These are phyloP conservation scores for Tapirus terrestris DNA, from an alignment of 2,113 vertebrate genomes.

Conservation along the genomic window DNA sequence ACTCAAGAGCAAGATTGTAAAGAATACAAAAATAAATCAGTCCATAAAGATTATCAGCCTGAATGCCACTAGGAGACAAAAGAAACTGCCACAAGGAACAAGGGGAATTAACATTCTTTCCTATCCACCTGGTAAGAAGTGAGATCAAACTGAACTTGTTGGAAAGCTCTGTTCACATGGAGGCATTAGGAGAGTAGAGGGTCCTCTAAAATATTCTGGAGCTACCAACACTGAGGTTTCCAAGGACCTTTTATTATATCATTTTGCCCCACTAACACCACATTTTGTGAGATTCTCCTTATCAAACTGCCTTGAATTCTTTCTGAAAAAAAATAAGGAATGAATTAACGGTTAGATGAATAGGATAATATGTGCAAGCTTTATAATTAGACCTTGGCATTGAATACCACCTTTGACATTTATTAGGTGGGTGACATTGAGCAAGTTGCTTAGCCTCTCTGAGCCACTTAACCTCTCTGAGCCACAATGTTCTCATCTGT, in stretches of 20 bases:
- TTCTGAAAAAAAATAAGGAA: constrained; percentile 43
- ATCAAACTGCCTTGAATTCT: constrained; percentile 40
- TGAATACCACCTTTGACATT: background rate
- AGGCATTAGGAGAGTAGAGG: background rate
- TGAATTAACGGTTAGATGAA: background rate
- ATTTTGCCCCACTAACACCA: background rate
- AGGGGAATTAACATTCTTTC: constrained; percentile 81
- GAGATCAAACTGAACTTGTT: constrained; percentile 28
- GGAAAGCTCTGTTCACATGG: background rate
- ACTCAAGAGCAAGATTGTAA: constrained; percentile 74
- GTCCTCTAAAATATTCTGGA: background rate
- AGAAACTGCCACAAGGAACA: constrained; percentile 72
- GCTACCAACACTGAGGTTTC: background rate
- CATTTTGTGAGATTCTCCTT: constrained; percentile 42
- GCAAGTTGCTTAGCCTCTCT: background rate
- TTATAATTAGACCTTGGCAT: background rate
- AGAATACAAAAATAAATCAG: constrained; percentile 82
- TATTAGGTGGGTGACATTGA: background rate
- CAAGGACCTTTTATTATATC: background rate
- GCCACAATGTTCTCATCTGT: constrained; percentile 8
- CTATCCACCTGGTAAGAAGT: constrained; percentile 58
- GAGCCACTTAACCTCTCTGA: background rate
- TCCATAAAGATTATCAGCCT: constrained; percentile 73
- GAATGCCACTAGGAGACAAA: constrained; percentile 72
- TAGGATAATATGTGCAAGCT: background rate